Conservation (phyloP, 2,113 vertebrate species). For the Hirundichthys speculiger region DNA sequence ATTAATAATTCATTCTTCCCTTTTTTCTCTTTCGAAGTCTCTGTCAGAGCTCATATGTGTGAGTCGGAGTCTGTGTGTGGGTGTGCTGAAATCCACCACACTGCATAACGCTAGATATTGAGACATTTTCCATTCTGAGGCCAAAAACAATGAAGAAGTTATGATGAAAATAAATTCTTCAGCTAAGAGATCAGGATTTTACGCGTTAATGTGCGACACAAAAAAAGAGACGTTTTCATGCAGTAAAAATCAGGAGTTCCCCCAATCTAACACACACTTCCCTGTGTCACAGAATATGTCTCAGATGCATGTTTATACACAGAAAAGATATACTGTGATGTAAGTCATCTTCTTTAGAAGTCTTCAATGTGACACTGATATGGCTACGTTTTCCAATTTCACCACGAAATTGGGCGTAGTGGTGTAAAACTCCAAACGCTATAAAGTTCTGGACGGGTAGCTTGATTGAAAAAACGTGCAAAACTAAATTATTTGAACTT, state of each 20-base stretch:
- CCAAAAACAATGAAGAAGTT: slow-evolving; percentile 31
- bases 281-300: background rate
- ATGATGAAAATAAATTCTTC: slow-evolving; percentile 36
- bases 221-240: background rate
- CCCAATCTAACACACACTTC: background rate
- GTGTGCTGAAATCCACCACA: slow-evolving; percentile 39
- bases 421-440: too few species aligned
- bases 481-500: too few species aligned
- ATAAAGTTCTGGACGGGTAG: too few species aligned
- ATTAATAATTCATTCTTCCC: slow-evolving; percentile 76
- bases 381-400: too few species aligned
- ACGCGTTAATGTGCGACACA: slow-evolving; percentile 4
- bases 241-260: slow-evolving; percentile 7
- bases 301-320: too few species aligned
- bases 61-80: slow-evolving; percentile 24
- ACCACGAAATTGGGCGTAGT: too few species aligned
- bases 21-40: slow-evolving; percentile 40
- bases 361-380: too few species aligned
- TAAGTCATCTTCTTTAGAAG: too few species aligned
- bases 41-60: slow-evolving; percentile 33
- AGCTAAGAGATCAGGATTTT: slow-evolving; percentile 10
- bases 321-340: background rate
- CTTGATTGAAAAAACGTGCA: too few species aligned
- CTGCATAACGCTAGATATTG: slow-evolving; percentile 27
- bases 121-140: slow-evolving; percentile 35